A percentile compares a stretch with the other conserved stretches of the same genome.
Conservation (phyloP, 2,797 vertebrate genomes). For the Lycodopsis pacificus region DNA sequence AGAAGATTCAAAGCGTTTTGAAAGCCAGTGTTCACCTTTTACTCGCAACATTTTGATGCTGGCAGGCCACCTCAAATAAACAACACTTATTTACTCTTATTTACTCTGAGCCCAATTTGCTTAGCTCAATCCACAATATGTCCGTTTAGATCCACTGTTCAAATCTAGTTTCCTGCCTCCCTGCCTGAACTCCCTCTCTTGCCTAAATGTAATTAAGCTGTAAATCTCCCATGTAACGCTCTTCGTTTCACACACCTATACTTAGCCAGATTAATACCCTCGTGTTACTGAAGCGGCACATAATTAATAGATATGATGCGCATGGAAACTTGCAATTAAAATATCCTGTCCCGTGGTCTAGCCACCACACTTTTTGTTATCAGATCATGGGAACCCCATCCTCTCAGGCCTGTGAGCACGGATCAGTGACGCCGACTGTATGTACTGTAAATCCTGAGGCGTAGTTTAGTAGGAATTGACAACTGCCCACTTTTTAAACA, state of each 20-base stretch:
- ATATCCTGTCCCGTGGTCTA: constrained; percentile 41
- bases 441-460: not conserved
- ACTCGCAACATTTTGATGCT: not conserved
- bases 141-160: constrained; percentile 40
- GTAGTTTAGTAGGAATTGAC: constrained; percentile 8
- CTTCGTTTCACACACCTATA: constrained; percentile 73
- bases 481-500: not conserved
- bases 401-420: constrained; percentile 31
- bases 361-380: constrained; percentile 50
- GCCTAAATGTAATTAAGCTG: constrained; percentile 69
- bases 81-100: constrained; percentile 5
- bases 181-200: constrained; percentile 47
- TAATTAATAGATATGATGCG: constrained; percentile 74
- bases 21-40: not conserved
- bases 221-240: constrained; percentile 71
- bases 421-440: constrained; percentile 7
- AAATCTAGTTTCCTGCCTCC: constrained; percentile 45
- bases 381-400: constrained; percentile 42
- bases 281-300: constrained; percentile 63
- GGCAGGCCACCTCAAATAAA: constrained; percentile 9
- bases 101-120: constrained; percentile 17
- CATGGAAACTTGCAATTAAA: constrained; percentile 64
- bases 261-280: constrained; percentile 67
- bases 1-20: constrained; percentile 11
- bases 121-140: constrained; percentile 4